Evolutionary conservation across 1,140 invertebrate genomes (phyloP), one percentile per base, ranked within the genome.

Genomic region (Panagrolaimus sp.): DNA sequence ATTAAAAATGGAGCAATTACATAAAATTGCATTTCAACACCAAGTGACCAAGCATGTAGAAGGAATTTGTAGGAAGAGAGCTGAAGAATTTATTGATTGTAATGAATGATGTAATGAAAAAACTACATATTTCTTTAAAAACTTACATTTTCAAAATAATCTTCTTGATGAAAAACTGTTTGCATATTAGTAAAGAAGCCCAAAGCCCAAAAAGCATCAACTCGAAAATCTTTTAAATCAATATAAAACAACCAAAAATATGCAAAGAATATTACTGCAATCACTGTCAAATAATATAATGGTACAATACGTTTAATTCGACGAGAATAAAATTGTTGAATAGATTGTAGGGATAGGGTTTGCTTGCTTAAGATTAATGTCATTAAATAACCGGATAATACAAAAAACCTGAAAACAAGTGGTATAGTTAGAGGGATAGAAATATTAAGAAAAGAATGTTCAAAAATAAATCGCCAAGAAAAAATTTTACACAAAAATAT

Each of bases 11-110:
- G 51, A 11, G 51, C 51, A 27, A 57, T 20, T 27, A 57, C 11
- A 27, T 57, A 57, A 8, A 57, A 57, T 20, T 57, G 51, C 8
- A 57, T 57, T 57, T 57, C 51, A 27, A 11, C 14, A 11, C 51
- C 51, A 27, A 57, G 51, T 20, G 51, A 57, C 51, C 51, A 57
- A 27, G 51, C 51, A 13, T 57, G 51, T 5, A 57, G 51, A 20
- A 57, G n/a, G 20, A 57, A 57, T 11, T 57, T 20, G n/a, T 57
- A 57, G 4, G 20, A 11, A 14, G 20, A 27, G 0, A 27, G 20
- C 51, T 20, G 31, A 38, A 7, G 31, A 38, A 38, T n/a, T n/a
- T n/a, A 38, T 4, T 38, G 31, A 4, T 38, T 38, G 31, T 38
- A 38, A 38, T 38, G 31, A 38, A 38, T 4, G 31, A 38, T 38